Evolutionary conservation across 1,140 invertebrate species (phyloP).

Genomic region (Aplysia californica): DNA sequence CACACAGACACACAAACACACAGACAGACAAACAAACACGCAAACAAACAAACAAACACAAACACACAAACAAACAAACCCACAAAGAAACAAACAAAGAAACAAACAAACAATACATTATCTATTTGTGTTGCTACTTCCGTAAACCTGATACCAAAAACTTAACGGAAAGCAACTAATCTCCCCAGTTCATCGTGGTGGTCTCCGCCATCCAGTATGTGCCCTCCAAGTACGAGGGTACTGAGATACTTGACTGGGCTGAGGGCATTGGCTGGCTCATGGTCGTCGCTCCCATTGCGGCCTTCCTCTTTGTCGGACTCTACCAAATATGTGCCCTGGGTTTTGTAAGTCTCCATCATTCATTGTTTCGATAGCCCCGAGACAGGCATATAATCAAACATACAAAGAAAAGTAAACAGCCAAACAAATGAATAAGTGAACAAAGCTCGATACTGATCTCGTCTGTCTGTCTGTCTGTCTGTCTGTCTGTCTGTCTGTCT

Average conservation of each 20-base stretch:
- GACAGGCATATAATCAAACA: too few relatives aligned
- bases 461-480: not conserved
- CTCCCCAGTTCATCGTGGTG: conserved; percentile 48
- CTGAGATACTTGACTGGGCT: conserved; percentile 39
- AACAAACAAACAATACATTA: too few relatives aligned
- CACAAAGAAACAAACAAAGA: too few relatives aligned
- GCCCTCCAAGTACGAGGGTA: conserved; percentile 39
- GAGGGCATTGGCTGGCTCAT: conserved; percentile 51
- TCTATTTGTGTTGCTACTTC: too few relatives aligned
- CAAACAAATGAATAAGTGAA: not conserved
- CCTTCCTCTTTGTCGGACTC: conserved; percentile 31
- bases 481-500: not conserved
- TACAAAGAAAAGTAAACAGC: not conserved
- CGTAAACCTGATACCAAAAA: too few relatives aligned
- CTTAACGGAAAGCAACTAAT: too few relatives aligned
- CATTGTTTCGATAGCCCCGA: not conserved
- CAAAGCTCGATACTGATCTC: too few relatives aligned
- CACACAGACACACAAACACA: too few relatives aligned
- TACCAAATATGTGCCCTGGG: conserved; percentile 39
- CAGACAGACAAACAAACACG: too few relatives aligned
- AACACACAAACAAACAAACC: too few relatives aligned
- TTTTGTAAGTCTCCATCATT: conserved; percentile 28
- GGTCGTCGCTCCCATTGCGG: conserved; percentile 37
- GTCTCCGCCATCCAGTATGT: conserved; percentile 42
- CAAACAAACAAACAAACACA: too few relatives aligned